Evolutionary conservation across 2,888 invertebrate genomes (phyloP), one percentile per base, ranked within the genome.

Genomic region (Isoperla grammatica): DNA sequence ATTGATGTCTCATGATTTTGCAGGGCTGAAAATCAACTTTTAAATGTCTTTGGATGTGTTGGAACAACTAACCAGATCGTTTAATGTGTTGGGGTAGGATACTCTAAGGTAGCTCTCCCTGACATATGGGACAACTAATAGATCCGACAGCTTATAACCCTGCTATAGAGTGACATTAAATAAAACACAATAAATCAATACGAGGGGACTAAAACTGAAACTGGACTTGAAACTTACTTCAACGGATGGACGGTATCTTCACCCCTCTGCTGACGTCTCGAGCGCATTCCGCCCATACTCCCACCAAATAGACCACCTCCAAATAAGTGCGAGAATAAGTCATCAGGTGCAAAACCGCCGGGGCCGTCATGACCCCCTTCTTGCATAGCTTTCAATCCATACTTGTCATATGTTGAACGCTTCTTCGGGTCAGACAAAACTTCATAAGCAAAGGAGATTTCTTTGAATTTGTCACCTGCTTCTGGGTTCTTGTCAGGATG

Each of bases 401-500:
- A 85, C 69, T 85, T 84, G 74, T 96, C 95, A 73, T 96, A 96
- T 42, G 86, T 78, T 69, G 87, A 84, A 59, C 90, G 80, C 75
- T 95, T 95, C 69, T 90, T 89, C 2, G 90, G 81, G 77, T 95
- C 91, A 11, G 94, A 93, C 56, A 96, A 79, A 49, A 95, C 86
- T 78, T 96, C 95, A 74, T 95, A 94, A 0, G 95, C 95, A 77
- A 90, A 95, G 61, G 93, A 92, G 68, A 96, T 95, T 79, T 96
- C 95, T 75, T 95, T 95, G 72, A 95, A 95, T 79, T 88, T 91
- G 72, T 95, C 95, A 59, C 91, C 95, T 61, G 91, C 88, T 65
- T 87, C 88, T 37, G 90, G 85, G 86, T 81, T 95, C 86, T 82
- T 95, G 87, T 78, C 95, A 82, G 70, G 95, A 75, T 96, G 95